Percentiles rank a stretch among this genome's conserved stretches.
These are phyloP conservation scores for Microctonus aethiopoides DNA, from an alignment of 2,888 invertebrate genomes.

Conservation along the genomic window DNA sequence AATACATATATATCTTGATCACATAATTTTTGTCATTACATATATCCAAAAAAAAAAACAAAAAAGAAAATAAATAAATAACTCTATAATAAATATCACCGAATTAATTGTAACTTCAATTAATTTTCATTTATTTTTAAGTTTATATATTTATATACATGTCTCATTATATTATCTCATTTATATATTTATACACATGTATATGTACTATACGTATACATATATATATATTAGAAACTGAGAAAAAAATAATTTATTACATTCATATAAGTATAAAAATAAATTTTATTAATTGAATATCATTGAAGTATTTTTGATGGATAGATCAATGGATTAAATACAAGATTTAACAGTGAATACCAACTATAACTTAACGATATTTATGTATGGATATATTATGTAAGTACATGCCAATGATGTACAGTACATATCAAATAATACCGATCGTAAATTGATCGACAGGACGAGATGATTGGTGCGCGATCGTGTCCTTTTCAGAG, in stretches of 20 bases:
- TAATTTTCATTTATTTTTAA: too few relatives aligned
- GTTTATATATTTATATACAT: too few relatives aligned
- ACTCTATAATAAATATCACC: background rate
- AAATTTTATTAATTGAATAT: background rate
- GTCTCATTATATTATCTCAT: too few relatives aligned
- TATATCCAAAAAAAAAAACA: too few relatives aligned
- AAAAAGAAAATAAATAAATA: background rate
- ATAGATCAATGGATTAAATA: background rate
- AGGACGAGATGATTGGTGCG: constrained; percentile 8
- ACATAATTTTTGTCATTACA: constrained; percentile 42
- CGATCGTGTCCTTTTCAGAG: constrained; percentile 38
- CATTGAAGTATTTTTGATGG: background rate
- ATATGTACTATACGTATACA: too few relatives aligned
- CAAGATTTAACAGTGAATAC: background rate
- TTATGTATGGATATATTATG: background rate
- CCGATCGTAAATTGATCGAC: constrained; percentile 6
- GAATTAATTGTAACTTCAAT: background rate
- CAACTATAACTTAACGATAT: background rate
- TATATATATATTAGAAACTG: too few relatives aligned
- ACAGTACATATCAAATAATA: constrained; percentile 2
- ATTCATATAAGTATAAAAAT: too few relatives aligned
- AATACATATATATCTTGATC: constrained; percentile 41
- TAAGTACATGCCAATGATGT: background rate
- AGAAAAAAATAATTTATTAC: too few relatives aligned
- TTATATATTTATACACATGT: too few relatives aligned